A percentile compares a stretch with the other conserved stretches of the same genome.
Evolutionary conservation across 2,888 invertebrate species (phyloP).

Genomic region (Nomada fucata): DNA sequence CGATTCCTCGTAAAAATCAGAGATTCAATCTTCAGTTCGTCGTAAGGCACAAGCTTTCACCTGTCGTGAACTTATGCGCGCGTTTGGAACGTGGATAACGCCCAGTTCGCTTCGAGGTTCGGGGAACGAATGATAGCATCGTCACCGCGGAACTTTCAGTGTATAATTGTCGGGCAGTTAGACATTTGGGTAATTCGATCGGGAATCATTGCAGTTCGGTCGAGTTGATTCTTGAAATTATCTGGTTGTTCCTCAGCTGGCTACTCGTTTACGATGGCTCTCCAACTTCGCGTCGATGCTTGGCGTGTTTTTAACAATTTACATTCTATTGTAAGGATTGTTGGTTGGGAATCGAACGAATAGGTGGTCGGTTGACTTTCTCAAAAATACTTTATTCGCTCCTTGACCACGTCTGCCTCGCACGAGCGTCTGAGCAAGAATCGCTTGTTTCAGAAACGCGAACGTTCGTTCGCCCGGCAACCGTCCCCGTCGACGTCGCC

Average conservation of each 20-base stretch:
- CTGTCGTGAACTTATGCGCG: neutral
- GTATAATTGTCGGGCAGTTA: slow-evolving; percentile 24
- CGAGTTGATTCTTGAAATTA: slow-evolving; percentile 33
- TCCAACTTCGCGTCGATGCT: neutral
- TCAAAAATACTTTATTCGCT: no score
- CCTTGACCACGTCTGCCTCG: no score
- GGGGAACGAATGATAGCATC: neutral
- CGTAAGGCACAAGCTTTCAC: slow-evolving; percentile 12
- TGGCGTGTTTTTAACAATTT: neutral
- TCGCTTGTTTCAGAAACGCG: no score
- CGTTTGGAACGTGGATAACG: slow-evolving; percentile 4
- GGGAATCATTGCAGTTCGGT: slow-evolving; percentile 12
- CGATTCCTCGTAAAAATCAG: neutral
- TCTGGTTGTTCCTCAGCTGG: neutral
- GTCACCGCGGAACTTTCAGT: slow-evolving; percentile 9
- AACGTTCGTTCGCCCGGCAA: no score
- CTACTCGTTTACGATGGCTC: slow-evolving; percentile 1
- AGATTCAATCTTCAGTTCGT: neutral
- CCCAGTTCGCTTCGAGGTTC: neutral
- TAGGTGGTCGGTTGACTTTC: no score
- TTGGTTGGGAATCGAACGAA: no score
- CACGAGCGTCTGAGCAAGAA: no score
- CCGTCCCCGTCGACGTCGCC: no score
- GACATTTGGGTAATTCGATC: slow-evolving; percentile 19
- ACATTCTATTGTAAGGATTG: no score